Base-by-base conservation (phyloP, 2,113 vertebrate species). In the Riparia riparia region DNA sequence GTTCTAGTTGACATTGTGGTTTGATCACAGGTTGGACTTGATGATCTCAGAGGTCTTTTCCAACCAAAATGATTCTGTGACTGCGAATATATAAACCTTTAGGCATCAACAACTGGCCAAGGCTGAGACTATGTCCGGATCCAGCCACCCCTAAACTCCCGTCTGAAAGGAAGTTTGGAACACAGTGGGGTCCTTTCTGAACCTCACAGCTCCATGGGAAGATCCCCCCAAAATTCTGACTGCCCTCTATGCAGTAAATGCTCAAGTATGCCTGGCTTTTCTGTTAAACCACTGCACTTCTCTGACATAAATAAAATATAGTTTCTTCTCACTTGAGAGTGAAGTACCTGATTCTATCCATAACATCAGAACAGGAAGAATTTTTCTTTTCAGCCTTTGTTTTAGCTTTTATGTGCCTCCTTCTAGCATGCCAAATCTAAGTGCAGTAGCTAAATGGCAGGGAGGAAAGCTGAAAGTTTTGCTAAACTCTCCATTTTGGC, bases 141-240 rank as follows among this genome's bases (percentile, higher is more conserved):
- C 11, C 34, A 76, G 24, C 4, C 0, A 0, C 20, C n/a, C 29
- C 7, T 22, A 19, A 54, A 69, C 9, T 19, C 15, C 14, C 12
- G 17, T 49, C 21, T 37, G 14, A 70, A 26, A 88, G 9, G 34
- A 63, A 70, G 31, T 50, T 4, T 37, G 34, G 31, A 63, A 76
- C 2, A 29, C 34, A 39, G 5, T 12, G 22, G 17, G 3, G 20
- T 37, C 31, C 17, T 14, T 56, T 37, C 41, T 37, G 26, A 70
- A 37, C 12, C 34, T 24, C 4, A 22, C 32, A 26, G 44, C 12
- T 77, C 12, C 49, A 10, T 25, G 22, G 13, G 32, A 51, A 56
- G 12, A 28, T 39, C 0, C 14, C 8, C 31, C 5, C 12, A 32
- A 56, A 70, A 56, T 71, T 50, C 44, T 61, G 45, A 45, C 41